Base-by-base conservation (phyloP, 2,888 invertebrate genomes). In the Iselma pallidipennis region DNA sequence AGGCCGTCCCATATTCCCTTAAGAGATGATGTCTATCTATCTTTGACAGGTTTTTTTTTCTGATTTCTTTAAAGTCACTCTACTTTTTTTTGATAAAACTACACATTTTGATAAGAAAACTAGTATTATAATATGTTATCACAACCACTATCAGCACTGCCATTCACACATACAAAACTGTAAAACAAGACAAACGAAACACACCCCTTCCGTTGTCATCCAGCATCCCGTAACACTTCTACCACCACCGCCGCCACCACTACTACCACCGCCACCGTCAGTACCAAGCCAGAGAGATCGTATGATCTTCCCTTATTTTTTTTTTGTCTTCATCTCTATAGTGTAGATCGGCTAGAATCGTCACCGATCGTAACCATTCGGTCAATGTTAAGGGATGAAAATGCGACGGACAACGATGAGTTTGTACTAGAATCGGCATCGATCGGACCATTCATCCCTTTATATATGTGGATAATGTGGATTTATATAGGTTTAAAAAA, bases 211-310 rank as follows among this genome's bases (percentile, higher is more conserved):
- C 45, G 53, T 49, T 55, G 33, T 58, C 58, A 55, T 51, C 59
- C 63, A 63, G 63, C 63, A 63, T 63, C 63, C 57, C 14, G 9
- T 14, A n/a, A 4, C n/a, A n/a, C n/a, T n/a, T n/a, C n/a, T n/a
- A n/a, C n/a, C n/a, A n/a, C 33, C 33, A 10, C 33, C 14, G 5
- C 42, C 42, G 21, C 42, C 42, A 12, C 10, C 10, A 42, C 19
- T 21, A 19, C 19, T 9, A 21, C 42, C 42, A n/a, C 42, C 19
- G 5, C 0, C 14, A 5, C 19, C 37, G 1, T 16, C 19, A 16
- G n/a, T n/a, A n/a, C n/a, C n/a, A n/a, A n/a, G n/a, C n/a, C n/a
- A n/a, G n/a, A n/a, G n/a, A 14, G 2, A 14, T 16, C n/a, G 33
- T 33, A 33, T 12, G 33, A 33, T n/a, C 14, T 4, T 33, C 31